Conservation (phyloP, 2,888 invertebrate species). For the Trichopoda pennipes region DNA sequence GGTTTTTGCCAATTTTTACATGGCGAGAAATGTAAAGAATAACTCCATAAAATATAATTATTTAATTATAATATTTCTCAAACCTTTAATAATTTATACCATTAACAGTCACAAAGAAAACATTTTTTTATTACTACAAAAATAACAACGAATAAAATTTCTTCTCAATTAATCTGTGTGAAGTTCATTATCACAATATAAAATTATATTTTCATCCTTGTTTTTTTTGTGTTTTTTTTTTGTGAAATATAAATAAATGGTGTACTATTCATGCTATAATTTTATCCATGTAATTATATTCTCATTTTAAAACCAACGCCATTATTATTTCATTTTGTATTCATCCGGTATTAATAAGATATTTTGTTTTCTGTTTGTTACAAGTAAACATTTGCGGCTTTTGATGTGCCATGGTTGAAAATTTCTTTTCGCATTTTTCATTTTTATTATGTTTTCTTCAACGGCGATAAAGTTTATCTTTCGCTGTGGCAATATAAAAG, state of each 20-base stretch:
- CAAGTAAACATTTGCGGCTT: conserved; percentile 38
- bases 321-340: conserved; percentile 63
- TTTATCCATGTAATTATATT: conserved; percentile 51
- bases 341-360: conserved; percentile 61
- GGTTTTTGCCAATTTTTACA: too few relatives aligned
- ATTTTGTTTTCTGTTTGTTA: conserved; percentile 13
- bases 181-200: conserved; percentile 57
- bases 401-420: conserved; percentile 22
- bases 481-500: conserved; percentile 41
- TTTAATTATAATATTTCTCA: background rate
- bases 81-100: background rate
- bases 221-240: too few relatives aligned
- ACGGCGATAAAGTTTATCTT: conserved; percentile 56
- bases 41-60: too few relatives aligned
- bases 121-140: conserved; percentile 27
- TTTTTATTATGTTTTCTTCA: conserved; percentile 10
- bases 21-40: too few relatives aligned
- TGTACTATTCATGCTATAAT: conserved; percentile 46
- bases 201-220: conserved; percentile 25
- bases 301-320: conserved; percentile 53
- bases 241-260: conserved; percentile 48
- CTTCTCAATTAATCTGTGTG: conserved; percentile 53
- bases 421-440: background rate
- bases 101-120: background rate
- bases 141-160: conserved; percentile 26